Percentiles rank a stretch among this genome's conserved stretches.
Evolutionary conservation across 2,113 vertebrate species (phyloP).

Genomic region (Zapornia atra): DNA sequence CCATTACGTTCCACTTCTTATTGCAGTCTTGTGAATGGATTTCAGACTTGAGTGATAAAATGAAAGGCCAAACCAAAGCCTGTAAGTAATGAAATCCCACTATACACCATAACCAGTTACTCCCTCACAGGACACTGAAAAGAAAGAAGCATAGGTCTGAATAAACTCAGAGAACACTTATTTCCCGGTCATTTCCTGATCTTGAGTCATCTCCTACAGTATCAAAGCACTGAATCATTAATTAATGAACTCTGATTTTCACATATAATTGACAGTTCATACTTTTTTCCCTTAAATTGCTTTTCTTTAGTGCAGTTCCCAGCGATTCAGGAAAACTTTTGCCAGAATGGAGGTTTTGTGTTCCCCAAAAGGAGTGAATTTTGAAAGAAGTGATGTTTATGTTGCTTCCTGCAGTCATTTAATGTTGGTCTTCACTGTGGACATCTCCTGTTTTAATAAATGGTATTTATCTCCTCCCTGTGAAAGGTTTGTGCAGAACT

Average conservation of each 20-base stretch:
- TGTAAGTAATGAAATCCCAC: neutral
- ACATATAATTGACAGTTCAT: neutral
- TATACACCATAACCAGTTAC: neutral
- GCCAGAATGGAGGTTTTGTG: neutral
- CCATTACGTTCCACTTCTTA: neutral
- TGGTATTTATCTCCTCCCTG: neutral
- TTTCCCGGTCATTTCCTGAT: neutral
- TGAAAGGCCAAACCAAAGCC: neutral
- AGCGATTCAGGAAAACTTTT: neutral
- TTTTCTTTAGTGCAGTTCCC: neutral
- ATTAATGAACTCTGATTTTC: neutral
- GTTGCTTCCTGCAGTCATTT: neutral
- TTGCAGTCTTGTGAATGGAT: neutral
- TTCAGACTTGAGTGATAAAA: neutral
- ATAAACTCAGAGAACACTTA: neutral
- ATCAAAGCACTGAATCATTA: neutral
- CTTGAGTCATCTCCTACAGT: neutral
- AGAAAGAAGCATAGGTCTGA: neutral
- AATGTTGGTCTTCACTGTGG: neutral
- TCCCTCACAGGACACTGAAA: neutral
- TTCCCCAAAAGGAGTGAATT: neutral
- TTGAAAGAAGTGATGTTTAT: neutral
- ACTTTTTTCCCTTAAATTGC: neutral
- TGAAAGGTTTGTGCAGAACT: neutral
- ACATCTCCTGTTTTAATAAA: neutral